Evolutionary conservation across 2,113 vertebrate species (phyloP), one percentile per base, ranked within the genome.

Genomic region (Dipodomys ordii): DNA sequence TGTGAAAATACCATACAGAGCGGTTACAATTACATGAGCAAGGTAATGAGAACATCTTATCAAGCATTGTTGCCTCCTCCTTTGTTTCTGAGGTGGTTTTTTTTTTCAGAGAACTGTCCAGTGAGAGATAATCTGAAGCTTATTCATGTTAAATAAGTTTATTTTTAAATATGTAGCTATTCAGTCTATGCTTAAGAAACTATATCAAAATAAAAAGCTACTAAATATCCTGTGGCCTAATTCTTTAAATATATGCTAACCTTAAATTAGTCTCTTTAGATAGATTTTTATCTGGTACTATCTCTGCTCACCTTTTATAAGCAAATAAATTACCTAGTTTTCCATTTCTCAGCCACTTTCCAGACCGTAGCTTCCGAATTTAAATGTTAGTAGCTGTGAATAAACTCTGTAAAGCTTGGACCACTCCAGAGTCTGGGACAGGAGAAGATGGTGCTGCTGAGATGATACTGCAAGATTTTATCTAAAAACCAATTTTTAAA

Each of bases 321-420:
- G 78, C 35, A 90, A n/a, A 69, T 32, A 90, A n/a, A 69, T 32
- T 20, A 9, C 77, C 32, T 62, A 39, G 1, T 76, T 95, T 93
- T 95, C 46, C 57, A 18, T 93, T 95, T 95, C 71, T 95, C 62
- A 79, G 18, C 94, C 46, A 92, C 25, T 88, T 12, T 15, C 53
- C 15, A 92, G 83, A 35, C 39, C 77, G 1, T 91, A 67, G 7
- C 4, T 79, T 68, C 39, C 16, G 16, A 90, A 62, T 86, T 49
- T 49, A 95, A 84, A 89, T 60, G 73, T 74, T 49, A 53, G 10
- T 93, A 16, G n/a, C 49, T 67, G 1, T 86, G 32, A 69, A 30
- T 89, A 57, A 92, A 91, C 19, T 46, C 23, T 20, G 25, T 78
- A 79, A 46, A 94, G 90, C 44, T 78, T 96, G 85, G 84, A 83